Evolutionary conservation across 2,888 invertebrate species (phyloP), one percentile per base, ranked within the genome.

Genomic region (Nezara viridula): DNA sequence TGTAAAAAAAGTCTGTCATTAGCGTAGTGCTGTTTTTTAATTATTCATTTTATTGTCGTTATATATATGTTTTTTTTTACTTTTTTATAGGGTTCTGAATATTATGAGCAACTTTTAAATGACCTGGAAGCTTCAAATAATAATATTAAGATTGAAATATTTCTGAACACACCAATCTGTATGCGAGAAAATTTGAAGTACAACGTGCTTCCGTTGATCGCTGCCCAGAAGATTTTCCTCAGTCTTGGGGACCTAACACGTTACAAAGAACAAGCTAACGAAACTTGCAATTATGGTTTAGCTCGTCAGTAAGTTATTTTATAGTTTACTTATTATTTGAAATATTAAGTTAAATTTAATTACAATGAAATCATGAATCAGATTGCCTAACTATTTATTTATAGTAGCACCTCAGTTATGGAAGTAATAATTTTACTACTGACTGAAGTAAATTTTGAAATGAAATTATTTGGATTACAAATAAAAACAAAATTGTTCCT

Each of bases 171-270:
- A 16, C 90, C 90, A 6, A 66, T 85, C 21, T 90, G 86, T 16
- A 77, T 90, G n/a, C 89, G 92, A 89, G 77, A 92, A 92, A 90
- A 92, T 66, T 94, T 95, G 32, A 95, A 96, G 16, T 95, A 95
- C 91, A 94, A 96, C 60, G 95, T 96, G 27, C 93, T 98, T 91
- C 97, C 97, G 5, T 94, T 98, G 92, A 95, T 98, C 91, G 96
- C 97, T 89, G 96, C 96, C 6, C 98, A 99, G 93, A 97, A 98
- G 92, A 94, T 98, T 91, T 96, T 96, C 91, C 95, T 99, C 87
- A 98, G 96, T 92, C 94, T 99, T 92, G 99, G 99, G 2, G 99
- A 99, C 93, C 94, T 99, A 92, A 96, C 97, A 24, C 95, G 99
- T 90, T 99, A 99, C 93, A 96, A 96, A 92, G 97, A 98, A 92